Evolutionary conservation across 2,797 vertebrate genomes (phyloP).

Genomic region (Neomorphus geoffroyi): DNA sequence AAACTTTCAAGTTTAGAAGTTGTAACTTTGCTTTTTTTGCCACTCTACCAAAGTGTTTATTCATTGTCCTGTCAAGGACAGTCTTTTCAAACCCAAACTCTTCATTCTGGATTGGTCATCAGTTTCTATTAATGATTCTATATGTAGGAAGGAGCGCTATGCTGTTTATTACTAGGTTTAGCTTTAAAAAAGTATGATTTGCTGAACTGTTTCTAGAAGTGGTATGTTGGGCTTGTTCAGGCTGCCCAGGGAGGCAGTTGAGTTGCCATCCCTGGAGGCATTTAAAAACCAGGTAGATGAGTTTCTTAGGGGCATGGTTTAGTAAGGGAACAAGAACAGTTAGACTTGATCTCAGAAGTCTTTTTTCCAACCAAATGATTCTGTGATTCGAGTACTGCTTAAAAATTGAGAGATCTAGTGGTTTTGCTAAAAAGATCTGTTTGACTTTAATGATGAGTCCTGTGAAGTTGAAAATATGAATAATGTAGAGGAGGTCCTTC

Average conservation of each 20-base stretch:
- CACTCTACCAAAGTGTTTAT: neutral
- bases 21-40: neutral
- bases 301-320: too few species aligned
- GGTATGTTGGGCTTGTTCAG: neutral
- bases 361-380: too few species aligned
- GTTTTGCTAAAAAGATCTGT: neutral
- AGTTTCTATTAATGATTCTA: neutral
- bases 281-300: too few species aligned
- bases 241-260: too few species aligned
- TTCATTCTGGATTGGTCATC: neutral
- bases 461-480: neutral
- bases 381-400: neutral
- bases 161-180: neutral
- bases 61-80: neutral
- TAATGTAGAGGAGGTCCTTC: neutral
- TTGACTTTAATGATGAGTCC: neutral
- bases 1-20: neutral
- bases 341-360: too few species aligned
- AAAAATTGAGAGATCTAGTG: neutral
- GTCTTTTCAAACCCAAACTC: neutral
- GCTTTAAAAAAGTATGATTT: neutral
- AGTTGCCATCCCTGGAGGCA: too few species aligned
- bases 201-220: neutral
- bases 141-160: neutral
- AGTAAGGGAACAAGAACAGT: too few species aligned